Evolutionary conservation across 53 echinoderm and acorn worm species (phyloP).

Genomic region (Mesocentrotus franciscanus): DNA sequence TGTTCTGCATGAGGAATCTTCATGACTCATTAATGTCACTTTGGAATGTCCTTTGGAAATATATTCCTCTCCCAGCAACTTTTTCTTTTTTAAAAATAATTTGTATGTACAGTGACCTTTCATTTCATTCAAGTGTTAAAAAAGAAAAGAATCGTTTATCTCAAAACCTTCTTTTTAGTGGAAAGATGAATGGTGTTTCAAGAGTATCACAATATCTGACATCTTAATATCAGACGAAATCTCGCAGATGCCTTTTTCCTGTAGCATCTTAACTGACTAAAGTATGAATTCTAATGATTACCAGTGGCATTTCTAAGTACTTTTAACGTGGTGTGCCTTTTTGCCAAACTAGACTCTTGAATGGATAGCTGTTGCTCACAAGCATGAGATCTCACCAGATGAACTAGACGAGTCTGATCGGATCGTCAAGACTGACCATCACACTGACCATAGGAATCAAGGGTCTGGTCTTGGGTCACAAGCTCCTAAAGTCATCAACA

Average conservation of each 20-base stretch:
- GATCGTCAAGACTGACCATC: conserved; percentile 1
- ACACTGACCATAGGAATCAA: conserved; percentile 26
- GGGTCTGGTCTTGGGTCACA: conserved; percentile 21
- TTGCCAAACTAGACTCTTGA: conserved; percentile 75
- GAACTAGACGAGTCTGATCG: conserved; percentile 27
- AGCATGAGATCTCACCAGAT: conserved; percentile 76
- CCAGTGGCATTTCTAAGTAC: neutral
- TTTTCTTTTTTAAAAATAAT: no score
- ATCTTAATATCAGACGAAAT: no score
- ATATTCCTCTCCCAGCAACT: no score
- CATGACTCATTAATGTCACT: no score
- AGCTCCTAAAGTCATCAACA: conserved; percentile 64
- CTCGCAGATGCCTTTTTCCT: no score
- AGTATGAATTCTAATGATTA: neutral
- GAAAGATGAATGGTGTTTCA: neutral
- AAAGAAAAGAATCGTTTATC: neutral
- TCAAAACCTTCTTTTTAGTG: neutral
- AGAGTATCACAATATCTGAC: neutral
- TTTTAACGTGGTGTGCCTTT: neutral
- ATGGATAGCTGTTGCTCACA: conserved; percentile 87
- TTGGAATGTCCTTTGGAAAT: no score
- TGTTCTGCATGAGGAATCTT: no score
- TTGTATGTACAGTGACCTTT: no score
- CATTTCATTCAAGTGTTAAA: no score
- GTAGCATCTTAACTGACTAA: neutral